Conservation (phyloP, 2,113 vertebrate species). For the Myrmecophaga tridactyla region DNA sequence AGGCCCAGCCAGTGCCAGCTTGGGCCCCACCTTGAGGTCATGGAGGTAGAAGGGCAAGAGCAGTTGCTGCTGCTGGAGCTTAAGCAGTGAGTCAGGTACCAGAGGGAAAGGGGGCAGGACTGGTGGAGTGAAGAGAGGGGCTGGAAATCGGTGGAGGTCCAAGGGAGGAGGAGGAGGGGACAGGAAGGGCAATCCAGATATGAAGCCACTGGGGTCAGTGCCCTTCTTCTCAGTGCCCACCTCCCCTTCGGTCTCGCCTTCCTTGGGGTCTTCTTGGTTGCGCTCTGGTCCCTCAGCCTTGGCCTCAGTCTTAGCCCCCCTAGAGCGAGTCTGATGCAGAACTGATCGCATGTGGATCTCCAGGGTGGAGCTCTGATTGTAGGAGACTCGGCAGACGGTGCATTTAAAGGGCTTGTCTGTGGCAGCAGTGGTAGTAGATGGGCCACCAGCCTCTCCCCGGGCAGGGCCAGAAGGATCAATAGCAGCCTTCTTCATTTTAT, state of each 20-base stretch:
- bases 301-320: constrained; percentile 80
- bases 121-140: constrained; percentile 78
- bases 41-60: constrained; percentile 83
- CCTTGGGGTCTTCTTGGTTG: constrained; percentile 52
- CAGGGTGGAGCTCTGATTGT: constrained; percentile 93
- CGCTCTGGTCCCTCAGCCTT: constrained; percentile 64
- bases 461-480: constrained; percentile 69
- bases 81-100: constrained; percentile 79
- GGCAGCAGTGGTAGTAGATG: constrained; percentile 58
- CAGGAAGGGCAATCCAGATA: constrained; percentile 72
- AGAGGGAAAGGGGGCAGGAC: constrained; percentile 80
- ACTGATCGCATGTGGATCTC: constrained; percentile 96
- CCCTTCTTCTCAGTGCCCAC: constrained; percentile 62
- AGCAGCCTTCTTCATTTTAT: constrained; percentile 89
- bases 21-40: constrained; percentile 80
- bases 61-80: constrained; percentile 83
- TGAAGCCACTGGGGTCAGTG: constrained; percentile 60
- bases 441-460: constrained; percentile 69
- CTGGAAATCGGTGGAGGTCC: constrained; percentile 77
- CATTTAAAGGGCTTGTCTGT: constrained; percentile 93
- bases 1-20: constrained; percentile 74
- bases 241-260: constrained; percentile 67
- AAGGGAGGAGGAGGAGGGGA: constrained; percentile 77
- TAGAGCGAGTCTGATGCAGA: constrained; percentile 91
- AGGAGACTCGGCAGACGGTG: constrained; percentile 91